A percentile compares a stretch with the other conserved stretches of the same genome.
Conservation (phyloP, 1,140 invertebrate genomes). For the Drosophila lacertosa region DNA sequence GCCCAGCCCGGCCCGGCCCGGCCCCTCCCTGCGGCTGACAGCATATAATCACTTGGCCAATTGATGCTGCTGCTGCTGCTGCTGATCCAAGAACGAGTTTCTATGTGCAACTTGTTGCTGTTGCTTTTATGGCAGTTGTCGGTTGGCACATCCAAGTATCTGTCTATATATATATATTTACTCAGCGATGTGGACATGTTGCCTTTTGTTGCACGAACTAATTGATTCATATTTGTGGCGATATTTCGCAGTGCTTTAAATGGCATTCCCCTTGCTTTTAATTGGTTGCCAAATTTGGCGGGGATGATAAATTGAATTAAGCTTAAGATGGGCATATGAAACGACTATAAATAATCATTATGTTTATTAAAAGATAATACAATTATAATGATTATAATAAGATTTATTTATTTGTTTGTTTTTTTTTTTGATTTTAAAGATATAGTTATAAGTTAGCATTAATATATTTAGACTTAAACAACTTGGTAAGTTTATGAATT, state of each 20-base stretch:
- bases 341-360: slow-evolving; percentile 14
- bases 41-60: slow-evolving; percentile 67
- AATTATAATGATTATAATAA: slow-evolving; percentile 19
- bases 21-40: slow-evolving; percentile 12
- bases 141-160: slow-evolving; percentile 32
- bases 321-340: slow-evolving; percentile 45
- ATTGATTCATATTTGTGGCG: slow-evolving; percentile 78
- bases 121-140: slow-evolving; percentile 32
- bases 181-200: slow-evolving; percentile 43
- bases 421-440: too few species aligned
- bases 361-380: slow-evolving; percentile 50
- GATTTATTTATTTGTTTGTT: slow-evolving; percentile 1
- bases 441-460: too few species aligned
- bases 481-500: too few species aligned
- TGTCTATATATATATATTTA: slow-evolving; percentile 8
- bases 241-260: slow-evolving; percentile 53
- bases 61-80: slow-evolving; percentile 76
- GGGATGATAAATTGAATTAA: slow-evolving; percentile 72
- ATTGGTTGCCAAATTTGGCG: slow-evolving; percentile 55
- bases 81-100: slow-evolving; percentile 71
- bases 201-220: slow-evolving; percentile 77
- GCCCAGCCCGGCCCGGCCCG: neutral
- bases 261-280: slow-evolving; percentile 53
- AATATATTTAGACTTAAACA: too few species aligned
- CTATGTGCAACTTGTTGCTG: slow-evolving; percentile 54